Base-by-base conservation (phyloP, 2,797 vertebrate genomes). In the Netta rufina region DNA sequence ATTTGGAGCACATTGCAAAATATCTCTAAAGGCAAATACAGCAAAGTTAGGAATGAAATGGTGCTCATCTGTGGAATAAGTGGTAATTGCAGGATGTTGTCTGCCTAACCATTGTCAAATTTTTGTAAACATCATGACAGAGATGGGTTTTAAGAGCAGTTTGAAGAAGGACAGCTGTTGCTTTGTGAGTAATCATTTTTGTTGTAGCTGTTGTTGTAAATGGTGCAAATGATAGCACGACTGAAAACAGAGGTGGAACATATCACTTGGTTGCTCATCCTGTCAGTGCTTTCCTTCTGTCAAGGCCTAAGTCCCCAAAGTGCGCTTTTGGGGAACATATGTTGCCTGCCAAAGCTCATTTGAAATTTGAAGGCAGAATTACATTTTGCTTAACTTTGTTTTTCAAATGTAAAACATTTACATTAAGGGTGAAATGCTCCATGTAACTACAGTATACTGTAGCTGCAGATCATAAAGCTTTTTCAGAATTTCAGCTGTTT, bases 301-400 rank as follows among this genome's bases (percentile, higher is more conserved):
- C 77, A 91, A 79, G 64, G 21, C 70, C 70, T 43, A 60, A 76
- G 76, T 92, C 87, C 82, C 89, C 36, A 78, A 73, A 94, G 70
- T 67, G 66, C 0, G 32, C 47, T 92, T 82, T 81, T 70, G 70
- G 47, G 66, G 36, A 96, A 84, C 89, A 77, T 92, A 86, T 90
- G 89, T 84, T 81, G 9, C 65, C 92, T 96, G 91, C 67, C 88
- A 94, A 88, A 94, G 85, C 65, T 60, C 16, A 78, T 88, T 83
- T 81, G 58, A 91, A 92, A 83, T 87, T 69, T 72, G 51, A 77
- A 77, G 77, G 61, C 41, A 60, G 27, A 88, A 53, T 84, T 78
- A 54, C n/a, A n/a, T 82, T 95, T 92, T 78, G 32, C 17, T 81
- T 74, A 78, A 80, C 62, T 85, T 83, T 57, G 25, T 38, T 89